Conservation (phyloP, 2,113 vertebrate genomes). For the Ictalurus furcatus region DNA sequence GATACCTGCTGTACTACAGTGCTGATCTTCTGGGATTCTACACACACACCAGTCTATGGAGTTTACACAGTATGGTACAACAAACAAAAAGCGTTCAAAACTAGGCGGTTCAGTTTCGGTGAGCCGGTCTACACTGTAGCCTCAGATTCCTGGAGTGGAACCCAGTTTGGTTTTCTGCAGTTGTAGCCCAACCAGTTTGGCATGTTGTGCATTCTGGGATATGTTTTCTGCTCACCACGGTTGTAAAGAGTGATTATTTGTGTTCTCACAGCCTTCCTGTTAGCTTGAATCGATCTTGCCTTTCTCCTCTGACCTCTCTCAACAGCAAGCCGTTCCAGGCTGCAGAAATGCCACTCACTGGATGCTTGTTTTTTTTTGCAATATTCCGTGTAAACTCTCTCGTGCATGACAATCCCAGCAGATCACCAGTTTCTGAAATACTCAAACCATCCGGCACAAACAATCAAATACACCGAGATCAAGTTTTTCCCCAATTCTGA, state of each 20-base stretch:
- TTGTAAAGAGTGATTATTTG: not conserved
- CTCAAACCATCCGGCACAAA: not conserved
- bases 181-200: too few relatives aligned
- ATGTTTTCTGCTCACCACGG: not conserved
- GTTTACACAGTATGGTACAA: not conserved
- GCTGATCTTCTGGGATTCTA: too few relatives aligned
- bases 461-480: not conserved
- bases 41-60: not conserved
- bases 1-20: not conserved
- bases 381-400: not conserved
- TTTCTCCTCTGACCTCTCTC: not conserved
- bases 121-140: not conserved
- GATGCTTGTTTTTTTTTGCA: not conserved
- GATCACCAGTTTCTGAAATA: not conserved
- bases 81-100: not conserved
- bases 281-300: not conserved
- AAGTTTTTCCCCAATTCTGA: not conserved
- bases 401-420: not conserved
- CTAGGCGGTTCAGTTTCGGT: not conserved
- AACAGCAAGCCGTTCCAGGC: not conserved
- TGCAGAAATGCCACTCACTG: not conserved
- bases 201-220: not conserved
- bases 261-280: not conserved
- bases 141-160: not conserved
- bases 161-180: too few relatives aligned